phyloP scores from a whole-genome alignment of 2,113 vertebrate genomes.

The Mesembrinibis cayennensis region DNA sequence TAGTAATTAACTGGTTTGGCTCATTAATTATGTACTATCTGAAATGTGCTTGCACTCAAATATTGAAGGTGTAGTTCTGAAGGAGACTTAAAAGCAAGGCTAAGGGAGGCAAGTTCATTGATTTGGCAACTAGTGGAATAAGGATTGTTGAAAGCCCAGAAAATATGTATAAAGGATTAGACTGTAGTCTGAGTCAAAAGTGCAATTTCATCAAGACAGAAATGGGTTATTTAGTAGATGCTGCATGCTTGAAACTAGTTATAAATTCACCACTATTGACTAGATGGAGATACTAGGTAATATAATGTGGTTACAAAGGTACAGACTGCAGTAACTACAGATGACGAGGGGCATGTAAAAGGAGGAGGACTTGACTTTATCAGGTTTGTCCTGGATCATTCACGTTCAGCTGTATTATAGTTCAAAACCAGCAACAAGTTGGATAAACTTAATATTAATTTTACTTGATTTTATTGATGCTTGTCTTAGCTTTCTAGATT shows the following conservation, averaged over 20 bases:
- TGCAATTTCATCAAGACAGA: not conserved
- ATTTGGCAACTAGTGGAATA: not conserved
- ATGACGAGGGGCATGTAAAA: not conserved
- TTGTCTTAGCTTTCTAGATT: not conserved
- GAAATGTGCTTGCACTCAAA: not conserved
- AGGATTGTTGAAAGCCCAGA: not conserved
- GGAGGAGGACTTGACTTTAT: not conserved
- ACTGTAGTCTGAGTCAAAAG: not conserved
- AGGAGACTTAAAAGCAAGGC: not conserved
- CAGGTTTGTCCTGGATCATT: not conserved
- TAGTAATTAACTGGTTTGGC: not conserved
- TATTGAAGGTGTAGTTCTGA: not conserved
- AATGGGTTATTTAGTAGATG: not conserved
- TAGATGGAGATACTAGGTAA: not conserved
- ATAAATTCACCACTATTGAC: not conserved
- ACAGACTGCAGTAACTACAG: not conserved
- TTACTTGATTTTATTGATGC: not conserved
- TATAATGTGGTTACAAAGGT: not conserved
- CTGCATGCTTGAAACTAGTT: not conserved
- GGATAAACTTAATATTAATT: not conserved
- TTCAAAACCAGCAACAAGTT: not conserved
- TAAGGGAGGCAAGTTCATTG: not conserved
- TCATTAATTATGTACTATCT: not conserved
- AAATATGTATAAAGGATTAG: not conserved
- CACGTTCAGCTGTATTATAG: not conserved